Percentiles rank a stretch among this genome's conserved stretches.
Evolutionary conservation across 2,113 vertebrate genomes (phyloP).

Genomic region (Carollia perspicillata): DNA sequence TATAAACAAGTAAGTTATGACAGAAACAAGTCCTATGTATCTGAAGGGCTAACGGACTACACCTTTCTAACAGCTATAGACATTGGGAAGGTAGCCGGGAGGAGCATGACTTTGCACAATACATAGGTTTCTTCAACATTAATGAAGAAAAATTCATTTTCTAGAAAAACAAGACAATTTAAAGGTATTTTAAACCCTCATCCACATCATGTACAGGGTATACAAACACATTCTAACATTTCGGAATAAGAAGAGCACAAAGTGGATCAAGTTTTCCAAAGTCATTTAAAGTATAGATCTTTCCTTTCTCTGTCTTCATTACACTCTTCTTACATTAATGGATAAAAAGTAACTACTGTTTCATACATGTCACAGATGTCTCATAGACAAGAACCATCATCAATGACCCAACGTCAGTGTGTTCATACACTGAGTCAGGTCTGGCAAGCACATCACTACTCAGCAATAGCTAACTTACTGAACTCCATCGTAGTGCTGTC

Average conservation of each 20-base stretch:
- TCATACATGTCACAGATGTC: background rate
- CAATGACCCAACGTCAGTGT: background rate
- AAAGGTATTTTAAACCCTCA: background rate
- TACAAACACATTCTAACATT: background rate
- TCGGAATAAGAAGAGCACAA: background rate
- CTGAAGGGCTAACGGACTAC: background rate
- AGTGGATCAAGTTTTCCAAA: background rate
- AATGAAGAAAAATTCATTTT: background rate
- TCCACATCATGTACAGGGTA: background rate
- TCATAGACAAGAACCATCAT: background rate
- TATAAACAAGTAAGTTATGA: background rate
- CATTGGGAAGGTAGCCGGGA: background rate
- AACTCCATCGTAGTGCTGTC: background rate
- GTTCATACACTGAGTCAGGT: background rate
- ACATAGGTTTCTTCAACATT: background rate
- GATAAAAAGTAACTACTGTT: background rate
- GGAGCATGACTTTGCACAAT: background rate
- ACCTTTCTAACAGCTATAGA: background rate
- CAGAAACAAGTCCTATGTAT: background rate
- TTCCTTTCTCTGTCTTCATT: background rate
- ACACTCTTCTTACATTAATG: background rate
- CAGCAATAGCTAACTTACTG: background rate
- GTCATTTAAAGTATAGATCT: background rate
- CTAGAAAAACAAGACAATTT: background rate
- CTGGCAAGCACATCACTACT: background rate